Base-by-base conservation (phyloP, 2,113 vertebrate species). In the Mustela lutreola region DNA sequence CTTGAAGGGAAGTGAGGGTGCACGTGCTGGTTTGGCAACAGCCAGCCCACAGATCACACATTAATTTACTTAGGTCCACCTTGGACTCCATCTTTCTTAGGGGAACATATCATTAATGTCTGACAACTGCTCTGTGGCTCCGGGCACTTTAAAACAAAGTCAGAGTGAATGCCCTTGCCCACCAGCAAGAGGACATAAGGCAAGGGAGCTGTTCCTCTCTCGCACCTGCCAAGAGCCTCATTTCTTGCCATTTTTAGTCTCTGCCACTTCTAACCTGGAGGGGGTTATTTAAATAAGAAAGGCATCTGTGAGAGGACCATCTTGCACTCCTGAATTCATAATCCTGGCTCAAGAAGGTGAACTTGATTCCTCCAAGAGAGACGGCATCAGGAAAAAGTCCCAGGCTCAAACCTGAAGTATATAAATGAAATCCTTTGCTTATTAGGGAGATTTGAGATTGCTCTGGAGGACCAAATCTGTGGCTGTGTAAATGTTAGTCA, bases 111-210 rank as follows among this genome's bases (percentile, higher is more conserved):
- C 87, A 93, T 98, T 98, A 97, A 95, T 86, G 92, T 96, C 1
- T 95, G 96, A 97, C 97, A 97, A 95, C 73, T 91, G 96, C 18
- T 95, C 92, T 95, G 94, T 89, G 83, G 89, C 95, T 96, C 70
- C 58, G 16, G 86, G 87, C 96, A 86, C 89, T 97, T 96, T 79
- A 85, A 96, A 92, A 95, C 53, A 93, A 94, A 76, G 71, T 93
- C 92, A 92, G 76, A 79, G 82, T 26, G 62, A 70, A 63, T 48
- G 87, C 4, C 84, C 94, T 95, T 91, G 78, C 53, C 91, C 22
- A 88, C 45, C 48, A 90, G 56, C 73, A 83, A 90, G 94, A 97
- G 71, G 90, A 87, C 84, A 91, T 48, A 63, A 58, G 81, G 71
- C n/a, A 67, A 83, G 58, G 79, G 50, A 87, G 60, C 39, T 91